Evolutionary conservation across 2,888 invertebrate genomes (phyloP).

Genomic region (Mechanitis mazaeus): DNA sequence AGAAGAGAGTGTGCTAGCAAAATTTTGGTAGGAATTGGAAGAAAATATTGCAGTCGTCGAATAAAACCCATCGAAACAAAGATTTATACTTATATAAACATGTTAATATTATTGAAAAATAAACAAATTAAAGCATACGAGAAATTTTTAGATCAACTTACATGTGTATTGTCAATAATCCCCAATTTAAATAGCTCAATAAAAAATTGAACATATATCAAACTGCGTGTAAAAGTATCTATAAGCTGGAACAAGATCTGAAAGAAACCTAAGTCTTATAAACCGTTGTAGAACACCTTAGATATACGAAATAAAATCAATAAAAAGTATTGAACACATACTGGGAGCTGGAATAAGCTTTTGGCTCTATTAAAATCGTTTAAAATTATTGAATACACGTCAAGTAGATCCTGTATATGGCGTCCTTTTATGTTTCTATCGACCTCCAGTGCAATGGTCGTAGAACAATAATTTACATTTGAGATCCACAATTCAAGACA

Average conservation of each 20-base stretch:
- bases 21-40: no score
- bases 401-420: constrained; percentile 7
- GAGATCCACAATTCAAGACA: constrained; percentile 16
- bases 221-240: constrained; percentile 15
- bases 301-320: background rate
- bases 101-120: no score
- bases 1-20: no score
- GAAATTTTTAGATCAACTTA: background rate
- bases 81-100: no score
- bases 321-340: constrained; percentile 3
- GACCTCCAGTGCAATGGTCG: background rate
- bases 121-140: no score
- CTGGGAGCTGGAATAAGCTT: constrained; percentile 18
- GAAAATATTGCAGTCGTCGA: no score
- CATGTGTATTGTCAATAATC: constrained; percentile 1
- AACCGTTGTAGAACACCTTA: background rate
- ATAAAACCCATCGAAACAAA: no score
- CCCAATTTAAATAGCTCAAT: constrained; percentile 18
- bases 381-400: constrained; percentile 14
- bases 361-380: constrained; percentile 17
- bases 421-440: background rate
- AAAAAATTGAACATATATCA: constrained; percentile 17
- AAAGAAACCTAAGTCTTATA: no score
- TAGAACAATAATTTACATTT: constrained; percentile 9
- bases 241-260: constrained; percentile 13